A percentile compares a stretch with the other conserved stretches of the same genome.
Conservation (phyloP, 2,113 vertebrate genomes). For the Pipra filicauda region DNA sequence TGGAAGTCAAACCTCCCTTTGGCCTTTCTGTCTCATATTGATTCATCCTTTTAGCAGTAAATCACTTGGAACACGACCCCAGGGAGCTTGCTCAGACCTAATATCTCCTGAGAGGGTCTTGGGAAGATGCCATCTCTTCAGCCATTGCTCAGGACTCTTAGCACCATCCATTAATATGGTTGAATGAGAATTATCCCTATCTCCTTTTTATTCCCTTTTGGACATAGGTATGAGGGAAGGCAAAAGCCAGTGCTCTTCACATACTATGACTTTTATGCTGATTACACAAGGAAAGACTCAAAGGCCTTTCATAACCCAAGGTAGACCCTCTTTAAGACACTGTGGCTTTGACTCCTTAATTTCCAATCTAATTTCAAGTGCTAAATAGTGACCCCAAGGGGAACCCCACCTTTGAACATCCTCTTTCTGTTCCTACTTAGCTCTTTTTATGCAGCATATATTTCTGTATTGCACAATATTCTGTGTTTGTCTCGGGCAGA, state of each 20-base stretch:
- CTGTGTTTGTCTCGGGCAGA: not conserved
- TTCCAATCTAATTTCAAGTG: not conserved
- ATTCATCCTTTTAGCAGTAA: not conserved
- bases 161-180: not conserved
- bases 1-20: not conserved
- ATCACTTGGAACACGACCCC: not conserved
- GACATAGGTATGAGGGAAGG: not conserved
- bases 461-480: not conserved
- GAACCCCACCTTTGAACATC: not conserved
- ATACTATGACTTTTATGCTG: not conserved
- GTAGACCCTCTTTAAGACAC: not conserved
- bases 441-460: not conserved
- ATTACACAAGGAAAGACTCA: not conserved
- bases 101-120: not conserved
- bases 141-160: not conserved
- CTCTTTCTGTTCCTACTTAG: not conserved
- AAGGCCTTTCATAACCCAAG: not conserved
- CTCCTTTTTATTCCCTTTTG: not conserved
- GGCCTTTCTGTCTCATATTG: not conserved
- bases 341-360: not conserved
- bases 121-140: not conserved
- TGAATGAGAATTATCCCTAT: not conserved
- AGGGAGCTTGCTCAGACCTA: not conserved
- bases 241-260: not conserved
- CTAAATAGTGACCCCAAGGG: not conserved